Conservation (phyloP, 2,797 vertebrate genomes). For the Bryconaethiops microstoma region DNA sequence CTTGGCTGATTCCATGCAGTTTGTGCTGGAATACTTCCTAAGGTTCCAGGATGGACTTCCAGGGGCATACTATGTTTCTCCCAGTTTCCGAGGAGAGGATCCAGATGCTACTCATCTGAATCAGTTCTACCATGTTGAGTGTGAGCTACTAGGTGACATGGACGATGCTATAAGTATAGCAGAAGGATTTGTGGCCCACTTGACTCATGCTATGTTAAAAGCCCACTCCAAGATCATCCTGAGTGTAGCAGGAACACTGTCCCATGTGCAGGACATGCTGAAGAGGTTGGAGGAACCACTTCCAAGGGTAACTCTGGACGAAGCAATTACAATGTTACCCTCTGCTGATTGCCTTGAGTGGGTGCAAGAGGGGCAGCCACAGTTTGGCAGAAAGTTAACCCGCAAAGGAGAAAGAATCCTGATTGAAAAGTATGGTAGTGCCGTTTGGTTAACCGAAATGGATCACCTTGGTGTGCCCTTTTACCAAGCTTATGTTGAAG, state of each 20-base stretch:
- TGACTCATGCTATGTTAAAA: constrained; percentile 76
- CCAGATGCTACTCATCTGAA: constrained; percentile 82
- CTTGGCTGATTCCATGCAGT: constrained; percentile 84
- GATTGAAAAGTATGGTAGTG: constrained; percentile 76
- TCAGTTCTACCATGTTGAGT: constrained; percentile 84
- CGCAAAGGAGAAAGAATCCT: constrained; percentile 78
- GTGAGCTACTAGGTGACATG: constrained; percentile 80
- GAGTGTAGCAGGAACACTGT: constrained; percentile 71
- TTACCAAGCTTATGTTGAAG: constrained; percentile 81
- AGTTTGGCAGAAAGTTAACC: constrained; percentile 80
- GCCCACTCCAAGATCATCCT: constrained; percentile 74
- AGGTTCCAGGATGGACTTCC: constrained; percentile 78
- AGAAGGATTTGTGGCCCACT: constrained; percentile 75
- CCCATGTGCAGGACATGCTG: constrained; percentile 70
- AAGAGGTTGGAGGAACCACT: constrained; percentile 70
- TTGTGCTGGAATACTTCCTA: constrained; percentile 83
- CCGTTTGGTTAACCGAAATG: constrained; percentile 83
- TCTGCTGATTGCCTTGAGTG: constrained; percentile 78
- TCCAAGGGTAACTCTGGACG: constrained; percentile 75
- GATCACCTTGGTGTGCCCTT: constrained; percentile 82
- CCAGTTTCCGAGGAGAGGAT: constrained; percentile 82
- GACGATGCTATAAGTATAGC: constrained; percentile 75
- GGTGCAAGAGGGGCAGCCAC: constrained; percentile 78
- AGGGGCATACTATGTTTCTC: constrained; percentile 79
- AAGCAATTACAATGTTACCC: constrained; percentile 79